Percentiles rank a stretch among this genome's conserved stretches.
Evolutionary conservation across 1,140 invertebrate species (phyloP).

Genomic region (Bacillus rossius): DNA sequence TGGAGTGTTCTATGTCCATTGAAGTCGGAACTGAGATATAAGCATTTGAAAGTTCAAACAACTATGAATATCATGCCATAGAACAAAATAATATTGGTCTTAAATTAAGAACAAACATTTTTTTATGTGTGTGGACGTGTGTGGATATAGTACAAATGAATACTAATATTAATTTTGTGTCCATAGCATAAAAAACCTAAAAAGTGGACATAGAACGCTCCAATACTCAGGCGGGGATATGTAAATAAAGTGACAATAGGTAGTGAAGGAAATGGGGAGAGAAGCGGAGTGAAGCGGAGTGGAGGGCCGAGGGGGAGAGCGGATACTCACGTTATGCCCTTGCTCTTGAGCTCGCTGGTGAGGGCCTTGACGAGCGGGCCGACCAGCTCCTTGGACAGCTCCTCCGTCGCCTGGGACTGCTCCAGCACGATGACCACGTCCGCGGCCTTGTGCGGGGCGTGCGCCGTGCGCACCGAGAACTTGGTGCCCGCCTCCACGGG

Average conservation of each 20-base stretch:
- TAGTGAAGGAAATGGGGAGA: background rate
- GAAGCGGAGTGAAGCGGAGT: background rate
- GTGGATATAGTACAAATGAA: no score
- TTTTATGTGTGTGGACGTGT: no score
- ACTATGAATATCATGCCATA: no score
- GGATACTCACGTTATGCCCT: conserved; percentile 51
- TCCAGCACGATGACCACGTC: conserved; percentile 70
- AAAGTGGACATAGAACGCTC: no score
- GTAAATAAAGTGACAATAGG: background rate
- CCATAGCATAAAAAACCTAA: no score
- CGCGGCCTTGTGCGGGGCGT: conserved; percentile 58
- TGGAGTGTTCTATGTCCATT: no score
- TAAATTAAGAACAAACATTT: no score
- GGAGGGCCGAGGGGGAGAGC: background rate
- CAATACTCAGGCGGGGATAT: no score
- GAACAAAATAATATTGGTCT: no score
- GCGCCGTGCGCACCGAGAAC: conserved; percentile 54
- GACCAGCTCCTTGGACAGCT: conserved; percentile 44
- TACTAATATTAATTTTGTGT: no score
- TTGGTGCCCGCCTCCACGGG: conserved; percentile 48
- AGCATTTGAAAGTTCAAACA: no score
- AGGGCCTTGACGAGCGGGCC: conserved; percentile 40
- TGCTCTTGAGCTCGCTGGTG: conserved; percentile 43
- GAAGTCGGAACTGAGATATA: no score
- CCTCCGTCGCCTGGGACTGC: conserved; percentile 43